A percentile compares a stretch with the other conserved stretches of the same genome.
These are phyloP conservation scores for Rhabdornis inornatus DNA, from an alignment of 2,113 vertebrate species.

Conservation along the genomic window DNA sequence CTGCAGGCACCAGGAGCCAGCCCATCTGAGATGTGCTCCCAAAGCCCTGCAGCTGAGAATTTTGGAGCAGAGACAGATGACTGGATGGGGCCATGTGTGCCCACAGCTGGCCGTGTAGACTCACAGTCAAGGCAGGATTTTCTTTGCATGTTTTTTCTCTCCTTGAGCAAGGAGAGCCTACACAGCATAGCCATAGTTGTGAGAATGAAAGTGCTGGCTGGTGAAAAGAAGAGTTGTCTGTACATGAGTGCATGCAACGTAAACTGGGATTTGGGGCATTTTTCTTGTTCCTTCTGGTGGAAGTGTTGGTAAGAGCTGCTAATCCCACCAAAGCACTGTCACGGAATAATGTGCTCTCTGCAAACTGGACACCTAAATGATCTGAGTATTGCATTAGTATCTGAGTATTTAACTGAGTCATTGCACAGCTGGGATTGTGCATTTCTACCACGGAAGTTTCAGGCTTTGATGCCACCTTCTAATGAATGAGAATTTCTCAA, in stretches of 20 bases:
- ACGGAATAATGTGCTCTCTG: background rate
- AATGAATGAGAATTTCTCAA: background rate
- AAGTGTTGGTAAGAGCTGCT: background rate
- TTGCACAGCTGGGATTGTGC: background rate
- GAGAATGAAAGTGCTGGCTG: background rate
- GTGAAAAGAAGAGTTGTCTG: background rate
- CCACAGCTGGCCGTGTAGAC: background rate
- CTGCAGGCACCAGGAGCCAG: background rate
- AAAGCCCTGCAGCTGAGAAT: background rate
- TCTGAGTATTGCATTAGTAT: too few species aligned
- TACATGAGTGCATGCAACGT: background rate
- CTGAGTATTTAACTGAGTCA: background rate
- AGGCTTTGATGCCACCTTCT: background rate
- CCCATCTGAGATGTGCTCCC: background rate
- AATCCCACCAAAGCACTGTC: background rate
- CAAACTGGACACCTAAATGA: background rate
- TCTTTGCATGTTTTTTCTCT: background rate
- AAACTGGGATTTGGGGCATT: background rate
- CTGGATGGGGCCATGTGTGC: background rate
- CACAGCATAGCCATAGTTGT: fast-evolving
- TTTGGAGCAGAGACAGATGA: background rate
- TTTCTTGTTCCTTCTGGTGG: background rate
- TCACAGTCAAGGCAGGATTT: background rate
- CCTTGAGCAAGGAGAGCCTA: background rate
- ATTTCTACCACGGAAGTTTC: background rate